Conservation (phyloP, 2,888 invertebrate genomes). For the Drosophila atroscutellata region DNA sequence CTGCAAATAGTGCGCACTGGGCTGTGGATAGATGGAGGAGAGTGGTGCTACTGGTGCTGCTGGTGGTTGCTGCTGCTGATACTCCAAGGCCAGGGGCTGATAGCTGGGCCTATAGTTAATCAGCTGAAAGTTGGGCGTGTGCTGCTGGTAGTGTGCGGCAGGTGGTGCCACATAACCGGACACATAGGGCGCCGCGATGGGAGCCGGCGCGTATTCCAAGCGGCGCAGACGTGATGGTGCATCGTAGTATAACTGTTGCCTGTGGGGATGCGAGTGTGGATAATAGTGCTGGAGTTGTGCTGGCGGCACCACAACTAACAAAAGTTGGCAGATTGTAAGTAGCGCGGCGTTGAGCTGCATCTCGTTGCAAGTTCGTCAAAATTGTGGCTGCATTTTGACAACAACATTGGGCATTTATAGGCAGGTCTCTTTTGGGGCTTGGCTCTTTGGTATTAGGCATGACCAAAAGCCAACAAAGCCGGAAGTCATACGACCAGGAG, state of each 20-base stretch:
- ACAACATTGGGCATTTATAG: constrained; percentile 74
- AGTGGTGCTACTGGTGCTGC: constrained; percentile 35
- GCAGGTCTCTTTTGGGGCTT: constrained; percentile 52
- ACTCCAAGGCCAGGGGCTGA: constrained; percentile 60
- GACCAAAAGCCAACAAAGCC: constrained; percentile 39
- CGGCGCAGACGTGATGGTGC: constrained; percentile 51
- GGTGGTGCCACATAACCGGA: constrained; percentile 42
- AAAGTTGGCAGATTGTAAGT: constrained; percentile 9
- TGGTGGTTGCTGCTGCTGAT: constrained; percentile 64
- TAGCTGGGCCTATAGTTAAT: constrained; percentile 63
- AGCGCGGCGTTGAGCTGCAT: constrained; percentile 58
- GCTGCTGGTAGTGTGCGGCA: constrained; percentile 62
- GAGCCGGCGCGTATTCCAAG: constrained; percentile 46
- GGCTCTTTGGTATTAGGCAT: constrained; percentile 38
- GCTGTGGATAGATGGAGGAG: constrained; percentile 57
- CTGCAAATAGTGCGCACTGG: constrained; percentile 56
- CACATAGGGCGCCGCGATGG: constrained; percentile 21
- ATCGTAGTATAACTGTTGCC: constrained; percentile 56
- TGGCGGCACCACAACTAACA: constrained; percentile 23
- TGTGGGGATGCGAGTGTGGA: constrained; percentile 26
- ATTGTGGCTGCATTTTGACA: constrained; percentile 77
- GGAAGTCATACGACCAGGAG: constrained; percentile 65
- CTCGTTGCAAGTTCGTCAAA: constrained; percentile 68
- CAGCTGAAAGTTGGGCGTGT: constrained; percentile 67
- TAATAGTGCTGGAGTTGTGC: constrained; percentile 45